A percentile compares a stretch with the other conserved stretches of the same genome.
These are phyloP conservation scores for Cliona cf. orientalis DNA, from an alignment of 37 sponge, comb jelly and placozoan species.

Conservation along the genomic window DNA sequence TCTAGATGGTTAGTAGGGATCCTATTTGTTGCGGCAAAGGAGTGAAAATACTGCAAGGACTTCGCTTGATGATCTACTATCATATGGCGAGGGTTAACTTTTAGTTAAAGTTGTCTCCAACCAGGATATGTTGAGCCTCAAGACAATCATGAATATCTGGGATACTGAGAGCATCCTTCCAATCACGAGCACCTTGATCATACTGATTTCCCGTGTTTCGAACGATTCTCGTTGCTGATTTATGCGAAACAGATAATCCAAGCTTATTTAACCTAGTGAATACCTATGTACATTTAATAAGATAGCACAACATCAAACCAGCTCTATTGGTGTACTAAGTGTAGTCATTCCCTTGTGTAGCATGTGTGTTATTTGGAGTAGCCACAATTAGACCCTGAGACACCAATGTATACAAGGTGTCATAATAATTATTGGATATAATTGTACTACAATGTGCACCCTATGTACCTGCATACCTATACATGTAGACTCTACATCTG, in stretches of 20 bases:
- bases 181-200: neutral
- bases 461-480: too few relatives aligned
- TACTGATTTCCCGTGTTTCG: neutral
- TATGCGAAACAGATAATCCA: neutral
- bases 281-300: constrained; percentile 14
- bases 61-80: neutral
- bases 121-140: constrained; percentile 14
- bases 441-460: too few relatives aligned
- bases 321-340: too few relatives aligned
- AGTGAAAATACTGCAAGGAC: constrained; percentile 3
- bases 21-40: neutral
- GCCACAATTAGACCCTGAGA: too few relatives aligned
- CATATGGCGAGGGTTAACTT: neutral
- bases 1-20: neutral
- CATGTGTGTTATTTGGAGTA: too few relatives aligned
- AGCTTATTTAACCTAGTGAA: constrained; percentile 23
- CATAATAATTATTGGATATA: too few relatives aligned
- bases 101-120: constrained; percentile 47
- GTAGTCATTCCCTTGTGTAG: too few relatives aligned
- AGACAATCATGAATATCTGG: neutral
- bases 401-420: too few relatives aligned
- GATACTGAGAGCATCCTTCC: neutral
- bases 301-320: too few relatives aligned
- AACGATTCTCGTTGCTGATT: neutral
- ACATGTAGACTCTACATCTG: too few relatives aligned